Conservation (phyloP, 2,797 vertebrate species). For the Poecilia picta region DNA sequence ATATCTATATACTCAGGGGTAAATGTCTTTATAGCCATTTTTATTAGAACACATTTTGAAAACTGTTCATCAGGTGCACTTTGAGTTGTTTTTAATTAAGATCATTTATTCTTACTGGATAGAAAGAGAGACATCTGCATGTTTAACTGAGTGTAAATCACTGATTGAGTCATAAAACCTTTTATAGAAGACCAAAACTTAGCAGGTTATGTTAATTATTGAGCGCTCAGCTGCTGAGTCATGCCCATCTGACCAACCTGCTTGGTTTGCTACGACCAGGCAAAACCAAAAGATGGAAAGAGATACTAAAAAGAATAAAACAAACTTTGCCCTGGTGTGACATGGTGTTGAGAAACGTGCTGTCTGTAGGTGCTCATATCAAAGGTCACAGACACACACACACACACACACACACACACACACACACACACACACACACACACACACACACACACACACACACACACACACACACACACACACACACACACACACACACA, state of each 20-base stretch:
- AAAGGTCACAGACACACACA: neutral
- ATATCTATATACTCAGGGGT: neutral
- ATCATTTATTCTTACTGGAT: conserved; percentile 3
- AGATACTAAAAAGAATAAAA: neutral
- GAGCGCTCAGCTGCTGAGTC: neutral
- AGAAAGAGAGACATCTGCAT: neutral
- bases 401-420: neutral
- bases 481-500: neutral
- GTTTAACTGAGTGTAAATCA: neutral
- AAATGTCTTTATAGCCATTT: neutral
- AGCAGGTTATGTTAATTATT: conserved; percentile 1
- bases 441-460: neutral
- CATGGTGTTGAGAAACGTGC: neutral
- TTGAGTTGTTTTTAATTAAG: neutral
- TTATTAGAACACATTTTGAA: neutral
- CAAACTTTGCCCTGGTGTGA: neutral
- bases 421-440: neutral
- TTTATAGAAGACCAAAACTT: neutral
- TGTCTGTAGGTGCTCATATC: neutral
- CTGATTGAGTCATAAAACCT: neutral
- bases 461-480: neutral
- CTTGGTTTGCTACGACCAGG: neutral
- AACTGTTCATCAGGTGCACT: neutral
- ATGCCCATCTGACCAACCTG: neutral
- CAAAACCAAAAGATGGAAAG: neutral